A percentile compares a stretch with the other conserved stretches of the same genome.
Evolutionary conservation across 1,140 invertebrate species (phyloP).

Genomic region (Brachionus rubens): DNA sequence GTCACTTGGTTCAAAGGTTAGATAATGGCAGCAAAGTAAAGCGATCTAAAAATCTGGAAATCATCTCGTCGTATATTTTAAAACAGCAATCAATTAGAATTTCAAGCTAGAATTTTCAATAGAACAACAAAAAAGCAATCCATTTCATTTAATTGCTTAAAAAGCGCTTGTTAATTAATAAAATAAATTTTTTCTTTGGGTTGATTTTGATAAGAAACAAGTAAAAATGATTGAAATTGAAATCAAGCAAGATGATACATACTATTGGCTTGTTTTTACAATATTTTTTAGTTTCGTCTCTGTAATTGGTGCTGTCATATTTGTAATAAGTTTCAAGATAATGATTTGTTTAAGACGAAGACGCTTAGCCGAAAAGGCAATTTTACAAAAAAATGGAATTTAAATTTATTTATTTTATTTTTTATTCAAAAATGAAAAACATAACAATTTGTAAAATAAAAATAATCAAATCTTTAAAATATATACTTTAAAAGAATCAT

Average conservation of each 20-base stretch:
- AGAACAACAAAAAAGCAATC: too few species aligned
- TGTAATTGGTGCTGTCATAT: background rate
- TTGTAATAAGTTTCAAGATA: conserved; percentile 25
- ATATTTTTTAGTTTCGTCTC: conserved; percentile 20
- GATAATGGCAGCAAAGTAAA: too few species aligned
- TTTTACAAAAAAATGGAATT: background rate
- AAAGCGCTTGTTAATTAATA: too few species aligned
- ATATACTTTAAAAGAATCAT: background rate
- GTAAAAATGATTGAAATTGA: conserved; percentile 8
- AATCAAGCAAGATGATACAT: conserved; percentile 3
- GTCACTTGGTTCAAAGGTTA: too few species aligned
- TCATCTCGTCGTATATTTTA: too few species aligned
- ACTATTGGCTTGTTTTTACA: conserved; percentile 31
- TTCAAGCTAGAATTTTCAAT: too few species aligned
- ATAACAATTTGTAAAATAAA: background rate
- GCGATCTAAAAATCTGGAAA: too few species aligned
- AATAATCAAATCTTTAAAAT: conserved; percentile 1
- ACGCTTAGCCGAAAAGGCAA: background rate
- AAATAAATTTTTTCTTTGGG: too few species aligned
- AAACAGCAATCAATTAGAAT: too few species aligned
- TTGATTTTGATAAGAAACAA: too few species aligned
- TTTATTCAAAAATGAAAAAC: background rate
- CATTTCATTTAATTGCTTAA: too few species aligned
- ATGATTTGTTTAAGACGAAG: conserved; percentile 21
- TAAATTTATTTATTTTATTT: conserved; percentile 1